Evolutionary conservation across 64 coral and sea anemone genomes (phyloP), one percentile per base, ranked within the genome.

Genomic region (Astreopora myriophthalma): DNA sequence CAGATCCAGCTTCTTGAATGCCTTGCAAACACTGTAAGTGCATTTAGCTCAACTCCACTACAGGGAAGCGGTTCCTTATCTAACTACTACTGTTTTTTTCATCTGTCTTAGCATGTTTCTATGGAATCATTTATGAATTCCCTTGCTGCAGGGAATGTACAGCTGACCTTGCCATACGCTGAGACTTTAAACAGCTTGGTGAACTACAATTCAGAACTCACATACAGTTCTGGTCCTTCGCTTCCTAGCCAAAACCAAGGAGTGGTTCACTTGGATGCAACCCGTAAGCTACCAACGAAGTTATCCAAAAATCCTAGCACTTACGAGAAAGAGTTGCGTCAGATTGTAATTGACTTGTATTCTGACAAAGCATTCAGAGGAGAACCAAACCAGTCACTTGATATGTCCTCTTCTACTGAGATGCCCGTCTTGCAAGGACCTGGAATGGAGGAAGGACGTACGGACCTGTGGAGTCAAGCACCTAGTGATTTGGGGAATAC

Each of bases 101-200:
- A n/a, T 83, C 20, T 83, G 31, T 83, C 61, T 83, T 65, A 71
- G 70, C 68, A 71, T 86, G 90, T 76, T 36, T 76, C 16, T 16
- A 92, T 92, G 90, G 90, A 92, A 31, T 75, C 52, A 26, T 73
- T 92, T 11, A 5, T 92, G 4, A 92, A 57, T 48, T 57, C 76
- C 16, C 5, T 69, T 7, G 38, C 42, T n/a, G 27, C 31, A 55
- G 76, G 64, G 8, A 35, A 68, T 12, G 40, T 39, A 28, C 38
- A 66, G 23, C 3, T 85, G 22, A 68, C 19, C 17, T 64, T 66
- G 71, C 77, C 75, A 52, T 86, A 85, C 37, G 84, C 30, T 3
- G 71, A 84, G 40, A 22, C 68, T 27, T 44, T 82, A 33, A 84
- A 91, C 35, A 76, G 28, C 11, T 23, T 60, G n/a, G 44, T 83